A percentile compares a stretch with the other conserved stretches of the same genome.
Evolutionary conservation across 2,113 vertebrate species (phyloP).

Genomic region (Tachuris rubrigastra): DNA sequence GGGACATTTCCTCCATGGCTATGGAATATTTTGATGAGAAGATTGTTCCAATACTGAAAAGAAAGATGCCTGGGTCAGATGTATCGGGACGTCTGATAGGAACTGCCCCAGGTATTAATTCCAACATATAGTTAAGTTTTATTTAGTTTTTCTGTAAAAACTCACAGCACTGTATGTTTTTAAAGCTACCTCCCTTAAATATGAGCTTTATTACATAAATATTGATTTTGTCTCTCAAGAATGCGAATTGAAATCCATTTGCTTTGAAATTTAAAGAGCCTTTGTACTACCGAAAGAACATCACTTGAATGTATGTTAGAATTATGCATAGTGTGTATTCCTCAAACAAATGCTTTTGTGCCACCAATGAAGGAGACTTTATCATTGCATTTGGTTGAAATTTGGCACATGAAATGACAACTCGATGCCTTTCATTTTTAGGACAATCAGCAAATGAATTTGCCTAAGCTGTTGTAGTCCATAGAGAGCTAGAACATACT

Average conservation of each 20-base stretch:
- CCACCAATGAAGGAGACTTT: constrained; percentile 36
- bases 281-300: constrained; percentile 41
- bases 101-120: constrained; percentile 88
- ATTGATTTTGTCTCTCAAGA: constrained; percentile 22
- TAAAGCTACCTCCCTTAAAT: not conserved
- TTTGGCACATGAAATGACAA: not conserved
- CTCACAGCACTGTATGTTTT: not conserved
- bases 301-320: constrained; percentile 36
- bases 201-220: not conserved
- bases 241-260: constrained; percentile 20
- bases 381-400: constrained; percentile 8
- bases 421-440: not conserved
- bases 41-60: constrained; percentile 97
- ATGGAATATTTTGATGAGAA: constrained; percentile 99
- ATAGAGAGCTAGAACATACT: not conserved
- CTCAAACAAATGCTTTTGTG: constrained; percentile 33
- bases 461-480: not conserved
- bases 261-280: constrained; percentile 43
- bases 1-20: constrained; percentile 99
- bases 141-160: not conserved
- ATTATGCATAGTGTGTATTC: constrained; percentile 2
- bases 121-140: not conserved
- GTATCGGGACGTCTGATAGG: constrained; percentile 95
- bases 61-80: constrained; percentile 94
- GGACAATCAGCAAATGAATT: not conserved